Percentiles rank a stretch among this genome's conserved stretches.
Conservation (phyloP, 2,113 vertebrate species). For the Xyliphius kryptos region DNA sequence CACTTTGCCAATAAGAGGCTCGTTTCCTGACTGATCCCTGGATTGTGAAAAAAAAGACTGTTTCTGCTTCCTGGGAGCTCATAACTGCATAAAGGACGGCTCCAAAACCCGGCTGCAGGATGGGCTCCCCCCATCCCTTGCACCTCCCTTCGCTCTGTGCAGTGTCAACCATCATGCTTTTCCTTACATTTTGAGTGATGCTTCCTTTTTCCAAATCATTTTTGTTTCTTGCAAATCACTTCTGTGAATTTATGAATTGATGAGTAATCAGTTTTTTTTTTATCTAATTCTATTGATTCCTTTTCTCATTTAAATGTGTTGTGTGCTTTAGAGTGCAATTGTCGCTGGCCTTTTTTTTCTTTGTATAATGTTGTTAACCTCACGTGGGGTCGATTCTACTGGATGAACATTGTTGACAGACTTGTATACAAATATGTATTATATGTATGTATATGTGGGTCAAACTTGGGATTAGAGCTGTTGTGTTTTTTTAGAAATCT, state of each 20-base stretch:
- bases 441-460: conserved; percentile 27
- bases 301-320: conserved; percentile 36
- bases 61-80: conserved; percentile 7
- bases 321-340: conserved; percentile 44
- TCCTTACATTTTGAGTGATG: conserved; percentile 45
- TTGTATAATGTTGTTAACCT: conserved; percentile 58
- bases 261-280: conserved; percentile 33
- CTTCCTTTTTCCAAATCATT: conserved; percentile 39
- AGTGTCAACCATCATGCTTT: conserved; percentile 23
- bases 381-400: conserved; percentile 77
- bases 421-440: conserved; percentile 43
- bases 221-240: conserved; percentile 37
- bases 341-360: conserved; percentile 34
- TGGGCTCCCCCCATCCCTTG: conserved; percentile 25
- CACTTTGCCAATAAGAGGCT: background rate
- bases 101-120: conserved; percentile 25
- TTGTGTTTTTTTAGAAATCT: no score
- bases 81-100: conserved; percentile 31
- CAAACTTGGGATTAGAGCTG: no score
- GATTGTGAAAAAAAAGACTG: background rate
- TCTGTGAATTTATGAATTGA: conserved; percentile 48
- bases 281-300: conserved; percentile 34
- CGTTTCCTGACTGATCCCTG: background rate
- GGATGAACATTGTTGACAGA: conserved; percentile 83
- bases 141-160: conserved; percentile 20